phyloP scores from a whole-genome alignment of 2,113 vertebrate species.

The Leptobrachium leishanense region DNA sequence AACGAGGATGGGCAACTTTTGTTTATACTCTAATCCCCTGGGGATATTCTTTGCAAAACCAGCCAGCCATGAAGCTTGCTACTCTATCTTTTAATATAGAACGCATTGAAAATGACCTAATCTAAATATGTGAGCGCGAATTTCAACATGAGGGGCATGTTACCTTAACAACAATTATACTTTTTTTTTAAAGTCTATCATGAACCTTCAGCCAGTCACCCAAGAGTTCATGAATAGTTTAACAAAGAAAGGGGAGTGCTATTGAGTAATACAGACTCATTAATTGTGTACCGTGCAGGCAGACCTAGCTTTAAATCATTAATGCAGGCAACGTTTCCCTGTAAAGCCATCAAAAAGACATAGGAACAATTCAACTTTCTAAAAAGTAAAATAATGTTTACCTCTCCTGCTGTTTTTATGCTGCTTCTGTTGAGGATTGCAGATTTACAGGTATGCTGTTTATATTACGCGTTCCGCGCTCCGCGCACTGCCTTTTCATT shows the following conservation, averaged over 20 bases:
- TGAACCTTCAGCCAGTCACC: slow-evolving; percentile 64
- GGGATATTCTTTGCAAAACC: slow-evolving; percentile 53
- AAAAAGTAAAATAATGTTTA: slow-evolving; percentile 66
- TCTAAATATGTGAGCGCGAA: slow-evolving; percentile 49
- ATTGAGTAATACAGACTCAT: slow-evolving; percentile 89
- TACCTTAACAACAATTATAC: slow-evolving; percentile 54
- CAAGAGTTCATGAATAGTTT: slow-evolving; percentile 89
- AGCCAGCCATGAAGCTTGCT: slow-evolving; percentile 42
- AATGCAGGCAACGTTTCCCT: slow-evolving; percentile 78
- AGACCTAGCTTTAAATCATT: slow-evolving; percentile 89
- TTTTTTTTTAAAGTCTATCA: slow-evolving; percentile 47
- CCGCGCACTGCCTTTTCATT: background rate
- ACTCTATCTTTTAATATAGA: slow-evolving; percentile 47
- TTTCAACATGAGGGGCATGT: slow-evolving; percentile 56
- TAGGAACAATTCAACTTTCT: slow-evolving; percentile 58
- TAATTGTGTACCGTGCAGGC: slow-evolving; percentile 85
- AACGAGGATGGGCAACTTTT: slow-evolving; percentile 51
- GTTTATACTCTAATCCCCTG: slow-evolving; percentile 51
- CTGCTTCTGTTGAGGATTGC: slow-evolving; percentile 64
- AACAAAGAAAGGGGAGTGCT: slow-evolving; percentile 75
- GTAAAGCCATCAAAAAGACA: slow-evolving; percentile 64
- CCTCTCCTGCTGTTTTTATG: slow-evolving; percentile 59
- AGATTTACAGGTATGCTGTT: slow-evolving; percentile 71
- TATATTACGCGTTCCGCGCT: slow-evolving; percentile 1
- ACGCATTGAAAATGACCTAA: slow-evolving; percentile 46